Conservation (phyloP, 1,140 invertebrate genomes). For the Drosophila watanabei region DNA sequence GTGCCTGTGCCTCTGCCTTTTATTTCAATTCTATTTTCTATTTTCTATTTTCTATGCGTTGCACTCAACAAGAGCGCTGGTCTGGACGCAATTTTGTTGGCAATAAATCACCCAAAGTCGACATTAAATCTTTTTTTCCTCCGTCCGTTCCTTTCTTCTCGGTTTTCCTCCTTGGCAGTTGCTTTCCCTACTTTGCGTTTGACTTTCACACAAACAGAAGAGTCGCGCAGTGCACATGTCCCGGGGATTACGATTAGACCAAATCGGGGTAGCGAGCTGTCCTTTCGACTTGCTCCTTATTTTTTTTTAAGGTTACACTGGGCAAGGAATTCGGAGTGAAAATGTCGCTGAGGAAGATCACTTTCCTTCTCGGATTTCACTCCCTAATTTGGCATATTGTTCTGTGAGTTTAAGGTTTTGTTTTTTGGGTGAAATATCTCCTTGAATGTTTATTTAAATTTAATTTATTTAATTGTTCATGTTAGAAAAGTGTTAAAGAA, state of each 20-base stretch:
- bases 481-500: not conserved
- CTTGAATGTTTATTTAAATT: not conserved
- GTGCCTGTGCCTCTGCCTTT: conserved; percentile 45
- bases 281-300: conserved; percentile 43
- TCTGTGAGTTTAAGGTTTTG: not conserved
- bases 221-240: conserved; percentile 64
- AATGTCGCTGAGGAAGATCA: not conserved
- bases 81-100: conserved; percentile 85
- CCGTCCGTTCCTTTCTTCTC: conserved; percentile 40
- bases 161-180: conserved; percentile 48
- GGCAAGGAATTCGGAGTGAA: not conserved
- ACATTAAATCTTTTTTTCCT: conserved; percentile 84
- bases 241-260: conserved; percentile 59
- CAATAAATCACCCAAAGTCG: conserved; percentile 86
- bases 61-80: conserved; percentile 69
- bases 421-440: too few species aligned
- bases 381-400: conserved; percentile 13
- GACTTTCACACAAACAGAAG: conserved; percentile 76
- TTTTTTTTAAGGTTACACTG: conserved; percentile 17
- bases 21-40: conserved; percentile 79
- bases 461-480: not conserved
- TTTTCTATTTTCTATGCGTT: conserved; percentile 58
- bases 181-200: conserved; percentile 62
- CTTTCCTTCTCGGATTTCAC: conserved; percentile 9
- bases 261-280: conserved; percentile 21